Percentiles rank a stretch among this genome's conserved stretches.
Evolutionary conservation across 2,797 vertebrate species (phyloP).

Genomic region (Nannoperca australis): DNA sequence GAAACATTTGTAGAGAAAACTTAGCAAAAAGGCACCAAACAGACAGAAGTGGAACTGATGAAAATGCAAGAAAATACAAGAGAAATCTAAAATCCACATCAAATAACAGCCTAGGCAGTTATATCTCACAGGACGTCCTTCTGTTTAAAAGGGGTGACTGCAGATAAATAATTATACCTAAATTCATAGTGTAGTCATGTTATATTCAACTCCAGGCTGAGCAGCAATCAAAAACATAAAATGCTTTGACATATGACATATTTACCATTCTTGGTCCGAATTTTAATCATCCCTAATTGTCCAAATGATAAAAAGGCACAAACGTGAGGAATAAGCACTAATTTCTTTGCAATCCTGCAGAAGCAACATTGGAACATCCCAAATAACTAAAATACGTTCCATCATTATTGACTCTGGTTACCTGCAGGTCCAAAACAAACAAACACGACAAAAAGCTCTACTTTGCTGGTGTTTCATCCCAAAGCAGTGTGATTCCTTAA

Average conservation of each 20-base stretch:
- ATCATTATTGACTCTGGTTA: background rate
- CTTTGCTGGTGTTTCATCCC: background rate
- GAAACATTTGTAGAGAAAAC: background rate
- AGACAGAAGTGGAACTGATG: background rate
- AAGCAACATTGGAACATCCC: background rate
- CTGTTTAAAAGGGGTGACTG: background rate
- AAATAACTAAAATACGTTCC: background rate
- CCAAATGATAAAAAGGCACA: background rate
- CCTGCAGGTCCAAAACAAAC: background rate
- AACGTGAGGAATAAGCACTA: background rate
- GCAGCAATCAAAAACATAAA: background rate
- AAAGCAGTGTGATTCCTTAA: constrained; percentile 1
- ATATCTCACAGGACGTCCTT: background rate
- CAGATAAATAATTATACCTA: background rate
- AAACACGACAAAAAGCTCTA: background rate
- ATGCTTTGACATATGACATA: background rate
- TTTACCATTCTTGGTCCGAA: background rate
- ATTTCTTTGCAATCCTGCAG: background rate
- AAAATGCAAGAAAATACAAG: background rate
- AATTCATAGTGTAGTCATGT: background rate
- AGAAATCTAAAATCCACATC: background rate
- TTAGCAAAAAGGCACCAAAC: background rate
- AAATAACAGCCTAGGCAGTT: background rate
- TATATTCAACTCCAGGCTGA: background rate
- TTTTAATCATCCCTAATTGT: background rate